Evolutionary conservation across 2,888 invertebrate genomes (phyloP).

Genomic region (Ephialtes manifestator): DNA sequence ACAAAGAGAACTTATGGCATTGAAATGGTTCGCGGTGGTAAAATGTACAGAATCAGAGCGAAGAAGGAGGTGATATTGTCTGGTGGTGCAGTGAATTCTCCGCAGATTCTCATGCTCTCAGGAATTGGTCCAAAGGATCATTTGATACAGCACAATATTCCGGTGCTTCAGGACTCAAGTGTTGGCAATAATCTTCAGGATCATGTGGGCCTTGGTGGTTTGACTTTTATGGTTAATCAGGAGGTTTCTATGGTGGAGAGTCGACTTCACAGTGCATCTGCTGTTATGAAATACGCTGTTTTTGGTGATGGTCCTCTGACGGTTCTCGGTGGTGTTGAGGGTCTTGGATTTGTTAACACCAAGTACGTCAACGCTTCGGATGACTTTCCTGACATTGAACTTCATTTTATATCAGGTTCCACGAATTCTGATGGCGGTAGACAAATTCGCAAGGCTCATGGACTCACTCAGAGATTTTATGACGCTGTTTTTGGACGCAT

Average conservation of each 20-base stretch:
- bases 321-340: conserved; percentile 95
- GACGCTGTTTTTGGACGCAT: conserved; percentile 91
- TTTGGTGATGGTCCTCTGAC: conserved; percentile 94
- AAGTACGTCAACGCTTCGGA: conserved; percentile 93
- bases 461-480: conserved; percentile 92
- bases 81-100: conserved; percentile 96
- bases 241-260: conserved; percentile 93
- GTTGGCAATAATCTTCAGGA: conserved; percentile 96
- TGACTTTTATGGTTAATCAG: conserved; percentile 93
- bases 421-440: conserved; percentile 95
- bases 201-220: conserved; percentile 94
- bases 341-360: conserved; percentile 95
- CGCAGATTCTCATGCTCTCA: conserved; percentile 97
- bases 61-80: conserved; percentile 95
- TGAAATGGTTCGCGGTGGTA: conserved; percentile 92
- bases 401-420: conserved; percentile 95
- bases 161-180: conserved; percentile 92
- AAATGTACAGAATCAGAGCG: conserved; percentile 91
- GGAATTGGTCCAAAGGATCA: conserved; percentile 94
- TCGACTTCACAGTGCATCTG: conserved; percentile 92
- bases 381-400: conserved; percentile 96
- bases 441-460: conserved; percentile 93
- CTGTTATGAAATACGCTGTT: conserved; percentile 94
- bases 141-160: conserved; percentile 91
- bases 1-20: conserved; percentile 94